Evolutionary conservation across 2,888 invertebrate genomes (phyloP).

Genomic region (Cataglyphis rosenhaueri): DNA sequence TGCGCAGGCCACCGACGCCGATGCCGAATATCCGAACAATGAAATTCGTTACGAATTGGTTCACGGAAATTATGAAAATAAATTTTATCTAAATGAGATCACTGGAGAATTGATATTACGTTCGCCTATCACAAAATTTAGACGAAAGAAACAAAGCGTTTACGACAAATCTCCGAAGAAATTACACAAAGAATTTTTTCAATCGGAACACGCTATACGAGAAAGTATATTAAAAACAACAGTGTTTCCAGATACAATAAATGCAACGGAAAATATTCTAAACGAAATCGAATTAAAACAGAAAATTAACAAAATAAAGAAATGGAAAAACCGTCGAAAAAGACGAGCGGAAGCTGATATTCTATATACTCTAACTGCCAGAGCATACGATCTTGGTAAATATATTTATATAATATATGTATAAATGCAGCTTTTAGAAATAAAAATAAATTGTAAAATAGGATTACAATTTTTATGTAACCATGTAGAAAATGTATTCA

Average conservation of each 20-base stretch:
- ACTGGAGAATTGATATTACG: slow-evolving; percentile 91
- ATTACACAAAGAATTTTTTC: slow-evolving; percentile 3
- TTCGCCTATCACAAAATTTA: slow-evolving; percentile 85
- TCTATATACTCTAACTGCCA: slow-evolving; percentile 89
- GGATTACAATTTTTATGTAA: neutral
- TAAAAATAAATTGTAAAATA: slow-evolving; percentile 3
- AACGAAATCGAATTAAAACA: slow-evolving; percentile 2
- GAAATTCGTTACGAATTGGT: slow-evolving; percentile 93
- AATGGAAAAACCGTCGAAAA: slow-evolving; percentile 76
- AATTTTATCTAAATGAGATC: slow-evolving; percentile 91
- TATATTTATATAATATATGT: neutral
- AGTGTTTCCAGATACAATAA: neutral
- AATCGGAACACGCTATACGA: slow-evolving; percentile 2
- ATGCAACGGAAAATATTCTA: neutral
- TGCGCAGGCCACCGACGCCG: slow-evolving; percentile 91
- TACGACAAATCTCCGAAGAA: slow-evolving; percentile 70
- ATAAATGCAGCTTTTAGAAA: neutral
- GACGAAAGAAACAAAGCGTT: slow-evolving; percentile 77
- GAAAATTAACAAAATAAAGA: neutral
- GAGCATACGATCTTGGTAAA: slow-evolving; percentile 93
- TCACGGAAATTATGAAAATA: slow-evolving; percentile 91
- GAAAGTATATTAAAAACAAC: slow-evolving; percentile 2
- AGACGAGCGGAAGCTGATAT: slow-evolving; percentile 87
- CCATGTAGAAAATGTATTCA: neutral
- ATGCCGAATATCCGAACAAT: slow-evolving; percentile 94